Evolutionary conservation across 2,888 invertebrate genomes (phyloP), one percentile per base, ranked within the genome.

Genomic region (Norana najaformis): DNA sequence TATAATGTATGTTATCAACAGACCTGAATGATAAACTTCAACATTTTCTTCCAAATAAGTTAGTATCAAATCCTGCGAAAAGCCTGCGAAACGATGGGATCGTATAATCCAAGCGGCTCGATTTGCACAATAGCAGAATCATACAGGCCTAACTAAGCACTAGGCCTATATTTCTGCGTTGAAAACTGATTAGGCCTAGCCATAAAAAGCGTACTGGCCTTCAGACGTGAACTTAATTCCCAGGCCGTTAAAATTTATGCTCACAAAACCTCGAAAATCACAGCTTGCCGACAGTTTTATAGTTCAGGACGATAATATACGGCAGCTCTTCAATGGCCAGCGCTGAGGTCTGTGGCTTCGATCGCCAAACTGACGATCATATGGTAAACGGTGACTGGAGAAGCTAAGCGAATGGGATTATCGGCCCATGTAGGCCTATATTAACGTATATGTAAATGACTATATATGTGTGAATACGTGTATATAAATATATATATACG

Each of bases 401-500:
- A 69, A n/a, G n/a, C 69, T n/a, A 69, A 69, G 11, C 6, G 69
- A 30, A 69, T 69, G n/a, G 53, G 69, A 69, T 69, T n/a, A 69
- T 47, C 47, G 47, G 47, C 20, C 5, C 69, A 8, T 69, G n/a
- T 69, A n/a, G 3, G 13, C 13, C 47, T 83, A 47, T 36, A 47
- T 88, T 53, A 47, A 47, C 30, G 5, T 89, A n/a, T 41, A 53
- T 89, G 8, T 89, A 38, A 36, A 16, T 41, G 39, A 16, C 13
- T 41, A 16, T 89, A 38, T 53, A n/a, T 53, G 36, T 53, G 41
- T 90, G 47, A 47, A 36, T 90, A 90, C 41, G 36, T 88, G 88
- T 88, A 88, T 88, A 53, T 88, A 88, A 41, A 88, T 88, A 69
- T 69, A 89, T 88, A 82, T 88, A 89, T 41, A 38, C n/a, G 53